Conservation (phyloP, 2,888 invertebrate genomes). For the Papilio demoleus region DNA sequence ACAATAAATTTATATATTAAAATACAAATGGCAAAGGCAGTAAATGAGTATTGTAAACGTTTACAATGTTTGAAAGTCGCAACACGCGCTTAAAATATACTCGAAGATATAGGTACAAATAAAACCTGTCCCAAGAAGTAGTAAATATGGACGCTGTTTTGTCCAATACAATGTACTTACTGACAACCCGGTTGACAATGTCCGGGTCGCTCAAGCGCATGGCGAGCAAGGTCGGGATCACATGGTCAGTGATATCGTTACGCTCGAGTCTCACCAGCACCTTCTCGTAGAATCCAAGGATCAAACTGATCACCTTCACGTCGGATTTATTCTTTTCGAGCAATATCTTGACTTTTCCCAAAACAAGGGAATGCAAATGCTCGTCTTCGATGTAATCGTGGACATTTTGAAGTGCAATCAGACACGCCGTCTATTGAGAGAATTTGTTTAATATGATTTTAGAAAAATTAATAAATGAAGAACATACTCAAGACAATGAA, state of each 20-base stretch:
- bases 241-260: constrained; percentile 94
- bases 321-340: constrained; percentile 92
- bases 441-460: neutral
- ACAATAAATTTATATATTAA: neutral
- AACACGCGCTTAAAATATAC: neutral
- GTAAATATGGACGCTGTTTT: neutral
- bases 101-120: neutral
- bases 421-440: constrained; percentile 89
- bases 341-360: constrained; percentile 91
- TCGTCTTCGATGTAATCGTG: constrained; percentile 93
- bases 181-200: constrained; percentile 94
- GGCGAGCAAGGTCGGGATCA: constrained; percentile 93
- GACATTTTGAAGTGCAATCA: constrained; percentile 93
- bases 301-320: constrained; percentile 90
- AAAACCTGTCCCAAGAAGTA: neutral
- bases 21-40: neutral
- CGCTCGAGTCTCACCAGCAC: constrained; percentile 93
- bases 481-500: no score
- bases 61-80: constrained; percentile 6
- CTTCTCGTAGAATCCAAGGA: constrained; percentile 90
- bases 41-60: neutral
- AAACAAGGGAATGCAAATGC: constrained; percentile 89
- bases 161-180: constrained; percentile 86
- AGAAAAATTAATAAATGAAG: neutral
- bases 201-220: constrained; percentile 95